Conservation (phyloP, 2,797 vertebrate species). For the Propithecus perrieri region DNA sequence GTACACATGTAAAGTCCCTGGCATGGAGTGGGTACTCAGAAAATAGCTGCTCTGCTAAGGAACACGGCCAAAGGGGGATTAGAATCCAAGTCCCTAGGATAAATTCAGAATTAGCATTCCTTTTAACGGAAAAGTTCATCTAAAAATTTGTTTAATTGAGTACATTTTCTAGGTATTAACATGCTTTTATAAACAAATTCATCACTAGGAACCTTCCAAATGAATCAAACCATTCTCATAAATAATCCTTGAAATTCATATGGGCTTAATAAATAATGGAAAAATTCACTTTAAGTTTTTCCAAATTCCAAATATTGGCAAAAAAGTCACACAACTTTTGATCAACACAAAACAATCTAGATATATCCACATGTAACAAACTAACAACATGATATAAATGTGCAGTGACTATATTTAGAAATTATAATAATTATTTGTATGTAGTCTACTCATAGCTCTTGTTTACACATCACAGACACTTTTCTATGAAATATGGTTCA, state of each 20-base stretch:
- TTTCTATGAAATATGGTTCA: conserved; percentile 35
- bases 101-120: conserved; percentile 26
- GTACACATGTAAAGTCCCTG: conserved; percentile 36
- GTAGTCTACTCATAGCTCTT: not conserved
- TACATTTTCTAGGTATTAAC: conserved; percentile 67
- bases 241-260: conserved; percentile 65
- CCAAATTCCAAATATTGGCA: conserved; percentile 60
- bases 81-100: not conserved
- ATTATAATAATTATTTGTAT: conserved; percentile 56
- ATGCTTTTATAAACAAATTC: conserved; percentile 58
- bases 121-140: conserved; percentile 59
- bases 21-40: not conserved
- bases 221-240: conserved; percentile 63
- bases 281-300: conserved; percentile 65
- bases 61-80: not conserved
- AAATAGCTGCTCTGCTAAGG: not conserved
- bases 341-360: conserved; percentile 46
- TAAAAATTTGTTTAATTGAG: conserved; percentile 57
- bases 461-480: not conserved
- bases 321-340: conserved; percentile 41
- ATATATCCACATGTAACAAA: conserved; percentile 5
- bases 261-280: conserved; percentile 69
- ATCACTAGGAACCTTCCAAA: conserved; percentile 51
- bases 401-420: conserved; percentile 39
- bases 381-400: conserved; percentile 40